These are phyloP conservation scores for Mola mola DNA, from an alignment of 2,113 vertebrate species.

Conservation along the genomic window DNA sequence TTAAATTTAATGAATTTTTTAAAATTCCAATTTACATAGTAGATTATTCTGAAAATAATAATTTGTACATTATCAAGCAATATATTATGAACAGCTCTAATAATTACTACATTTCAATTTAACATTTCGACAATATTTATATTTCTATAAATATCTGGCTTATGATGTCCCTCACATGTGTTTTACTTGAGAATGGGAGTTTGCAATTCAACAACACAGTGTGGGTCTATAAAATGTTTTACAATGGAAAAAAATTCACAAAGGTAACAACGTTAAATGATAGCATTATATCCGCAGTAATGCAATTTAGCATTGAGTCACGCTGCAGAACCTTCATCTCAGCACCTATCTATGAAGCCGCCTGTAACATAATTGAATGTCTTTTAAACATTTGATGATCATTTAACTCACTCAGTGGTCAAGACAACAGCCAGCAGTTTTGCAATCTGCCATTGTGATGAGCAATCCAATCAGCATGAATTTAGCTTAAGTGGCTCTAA, in stretches of 20 bases:
- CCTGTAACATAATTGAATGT: slow-evolving; percentile 74
- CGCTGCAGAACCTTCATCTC: slow-evolving; percentile 50
- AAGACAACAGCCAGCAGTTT: slow-evolving; percentile 70
- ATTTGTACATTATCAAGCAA: not conserved
- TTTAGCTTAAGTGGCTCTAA: slow-evolving; percentile 77
- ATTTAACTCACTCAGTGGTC: slow-evolving; percentile 75
- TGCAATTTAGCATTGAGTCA: slow-evolving; percentile 67
- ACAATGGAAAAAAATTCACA: slow-evolving; percentile 47
- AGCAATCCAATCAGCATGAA: slow-evolving; percentile 79
- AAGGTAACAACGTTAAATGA: slow-evolving; percentile 67
- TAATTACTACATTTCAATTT: not conserved
- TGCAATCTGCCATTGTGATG: slow-evolving; percentile 78
- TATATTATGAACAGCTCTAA: not conserved
- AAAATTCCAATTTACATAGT: not conserved
- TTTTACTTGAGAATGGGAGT: not conserved
- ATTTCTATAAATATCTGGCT: not conserved
- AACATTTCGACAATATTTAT: not conserved
- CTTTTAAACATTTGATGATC: slow-evolving; percentile 75
- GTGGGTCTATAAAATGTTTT: not conserved
- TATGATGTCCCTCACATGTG: not conserved
- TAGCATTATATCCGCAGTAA: slow-evolving; percentile 74
- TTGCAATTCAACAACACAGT: not conserved
- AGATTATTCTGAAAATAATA: not conserved
- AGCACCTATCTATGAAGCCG: slow-evolving; percentile 54
- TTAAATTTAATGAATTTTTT: not conserved